Evolutionary conservation across 2,888 invertebrate species (phyloP), one percentile per base, ranked within the genome.

Genomic region (Drosophila cognata): DNA sequence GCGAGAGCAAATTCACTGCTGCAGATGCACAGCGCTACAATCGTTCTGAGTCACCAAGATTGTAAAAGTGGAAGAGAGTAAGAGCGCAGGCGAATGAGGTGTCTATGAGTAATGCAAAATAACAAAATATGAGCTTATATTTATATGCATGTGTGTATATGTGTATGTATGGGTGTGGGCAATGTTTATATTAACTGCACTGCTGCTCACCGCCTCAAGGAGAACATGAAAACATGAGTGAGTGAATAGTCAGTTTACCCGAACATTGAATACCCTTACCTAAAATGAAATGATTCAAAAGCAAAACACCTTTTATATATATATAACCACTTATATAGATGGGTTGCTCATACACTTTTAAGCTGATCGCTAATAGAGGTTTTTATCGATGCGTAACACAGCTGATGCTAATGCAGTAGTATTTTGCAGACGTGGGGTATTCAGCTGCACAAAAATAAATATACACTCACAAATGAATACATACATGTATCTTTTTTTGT

Each of bases 91-190:
- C 13, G 41, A 72, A 36, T 56, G 38, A 16, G 43, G 29, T 50
- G 29, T 16, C 18, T 59, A 74, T 84, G 84, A 82, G 80, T 80
- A 84, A 83, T 71, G 71, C 73, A 71, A 61, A 73, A 58, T 48
- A 63, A 8, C 50, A 56, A 46, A 21, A 7, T 46, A 77, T 58
- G 35, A 60, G 58, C 36, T 57, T 35, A 63, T 51, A 55, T 53
- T 38, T 21, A 41, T 31, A 6, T n/a, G 35, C 33, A 38, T 61
- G 50, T 57, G 50, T n/a, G 36, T 31, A 38, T 61, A 46, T 60
- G 50, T 62, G 29, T 55, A 43, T 66, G 43, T 61, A 36, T 46
- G 53, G 18, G 13, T 53, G 53, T 70, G 29, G 43, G 51, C 36
- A 53, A 21, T 46, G 58, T 51, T 56, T 65, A 46, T 29, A 70